Evolutionary conservation across 1,140 invertebrate species (phyloP).

Genomic region (Drosophila nannoptera): DNA sequence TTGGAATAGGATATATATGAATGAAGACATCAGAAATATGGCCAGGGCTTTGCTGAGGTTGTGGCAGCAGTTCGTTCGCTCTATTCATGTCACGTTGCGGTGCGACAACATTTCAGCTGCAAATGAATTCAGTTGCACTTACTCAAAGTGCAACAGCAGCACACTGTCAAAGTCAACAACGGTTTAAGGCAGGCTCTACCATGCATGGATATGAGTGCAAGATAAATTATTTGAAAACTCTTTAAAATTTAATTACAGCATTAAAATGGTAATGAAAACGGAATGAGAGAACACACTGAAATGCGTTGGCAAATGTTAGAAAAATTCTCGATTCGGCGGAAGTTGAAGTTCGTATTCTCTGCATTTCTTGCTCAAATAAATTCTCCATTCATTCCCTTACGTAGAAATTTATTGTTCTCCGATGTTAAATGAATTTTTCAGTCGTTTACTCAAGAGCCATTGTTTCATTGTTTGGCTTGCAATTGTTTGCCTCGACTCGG

Average conservation of each 20-base stretch:
- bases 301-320: not conserved
- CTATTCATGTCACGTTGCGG: slow-evolving; percentile 26
- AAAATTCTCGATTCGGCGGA: not conserved
- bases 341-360: too few relatives aligned
- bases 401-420: too few relatives aligned
- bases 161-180: slow-evolving; percentile 4
- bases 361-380: too few relatives aligned
- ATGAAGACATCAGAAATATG: slow-evolving; percentile 20
- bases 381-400: too few relatives aligned
- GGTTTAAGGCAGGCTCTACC: not conserved
- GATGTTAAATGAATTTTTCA: too few relatives aligned
- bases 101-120: slow-evolving; percentile 1
- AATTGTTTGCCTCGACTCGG: not conserved
- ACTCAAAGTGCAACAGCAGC: slow-evolving; percentile 9
- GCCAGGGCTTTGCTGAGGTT: slow-evolving; percentile 17
- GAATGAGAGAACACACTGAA: not conserved
- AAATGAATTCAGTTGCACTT: slow-evolving; percentile 25
- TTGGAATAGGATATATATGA: slow-evolving; percentile 16
- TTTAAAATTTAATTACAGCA: slow-evolving; percentile 2
- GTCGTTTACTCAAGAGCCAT: too few relatives aligned
- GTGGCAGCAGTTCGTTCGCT: slow-evolving; percentile 6
- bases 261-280: not conserved
- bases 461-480: too few relatives aligned
- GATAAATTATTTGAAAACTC: not conserved
- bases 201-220: not conserved